These are phyloP conservation scores for Corythornis madagascariensis DNA, from an alignment of 2,113 vertebrate genomes.

Conservation along the genomic window DNA sequence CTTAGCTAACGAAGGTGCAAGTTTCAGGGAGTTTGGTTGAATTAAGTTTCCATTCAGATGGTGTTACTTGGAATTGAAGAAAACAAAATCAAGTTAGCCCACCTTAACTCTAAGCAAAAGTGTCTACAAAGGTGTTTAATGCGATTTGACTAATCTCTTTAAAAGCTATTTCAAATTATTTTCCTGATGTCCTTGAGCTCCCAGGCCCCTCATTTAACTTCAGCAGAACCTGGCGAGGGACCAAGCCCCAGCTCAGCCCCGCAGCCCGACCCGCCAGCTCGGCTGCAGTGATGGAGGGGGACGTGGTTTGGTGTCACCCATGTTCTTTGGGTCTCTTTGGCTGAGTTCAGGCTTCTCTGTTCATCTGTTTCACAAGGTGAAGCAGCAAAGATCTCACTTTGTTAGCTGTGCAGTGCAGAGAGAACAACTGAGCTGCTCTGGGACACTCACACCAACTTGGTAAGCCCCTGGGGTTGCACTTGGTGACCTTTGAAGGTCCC, in stretches of 20 bases:
- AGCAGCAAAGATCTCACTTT: background rate
- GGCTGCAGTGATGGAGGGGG: fast-evolving
- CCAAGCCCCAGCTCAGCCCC: background rate
- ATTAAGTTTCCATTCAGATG: background rate
- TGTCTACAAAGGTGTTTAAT: background rate
- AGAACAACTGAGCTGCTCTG: background rate
- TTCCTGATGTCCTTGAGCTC: background rate
- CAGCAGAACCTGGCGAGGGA: background rate
- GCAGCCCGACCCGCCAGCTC: background rate
- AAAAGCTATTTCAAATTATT: background rate
- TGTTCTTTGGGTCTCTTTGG: background rate
- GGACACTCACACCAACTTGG: background rate
- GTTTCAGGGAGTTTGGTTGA: background rate
- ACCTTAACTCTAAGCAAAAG: background rate
- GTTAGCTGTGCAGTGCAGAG: background rate
- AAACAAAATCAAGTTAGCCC: background rate
- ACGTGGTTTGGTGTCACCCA: background rate
- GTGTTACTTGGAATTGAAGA: background rate
- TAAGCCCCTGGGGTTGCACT: background rate
- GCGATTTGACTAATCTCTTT: background rate
- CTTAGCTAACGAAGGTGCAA: background rate
- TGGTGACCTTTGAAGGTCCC: background rate
- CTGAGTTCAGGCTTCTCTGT: background rate
- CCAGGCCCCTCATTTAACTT: background rate
- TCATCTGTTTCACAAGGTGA: background rate